Evolutionary conservation across 2,888 invertebrate species (phyloP).

Genomic region (Agelastica alni): DNA sequence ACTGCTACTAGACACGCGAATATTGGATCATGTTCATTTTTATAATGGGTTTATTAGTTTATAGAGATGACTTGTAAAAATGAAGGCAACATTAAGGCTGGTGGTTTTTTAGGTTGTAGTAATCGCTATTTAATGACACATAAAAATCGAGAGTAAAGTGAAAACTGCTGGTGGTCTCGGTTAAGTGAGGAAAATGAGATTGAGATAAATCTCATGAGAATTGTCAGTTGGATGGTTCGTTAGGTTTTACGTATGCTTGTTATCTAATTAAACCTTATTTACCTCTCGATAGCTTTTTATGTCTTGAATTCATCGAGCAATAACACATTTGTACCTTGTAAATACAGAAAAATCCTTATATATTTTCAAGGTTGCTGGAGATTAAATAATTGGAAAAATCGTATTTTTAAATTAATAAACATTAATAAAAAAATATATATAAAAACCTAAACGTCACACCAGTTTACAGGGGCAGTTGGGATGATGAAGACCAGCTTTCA

Average conservation of each 20-base stretch:
- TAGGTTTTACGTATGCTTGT: background rate
- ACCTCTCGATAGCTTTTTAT: too few relatives aligned
- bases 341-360: too few relatives aligned
- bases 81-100: constrained; percentile 11
- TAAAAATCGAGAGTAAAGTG: background rate
- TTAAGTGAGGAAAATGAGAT: constrained; percentile 1
- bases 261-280: background rate
- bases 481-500: too few relatives aligned
- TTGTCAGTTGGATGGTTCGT: background rate
- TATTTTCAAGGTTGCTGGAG: too few relatives aligned
- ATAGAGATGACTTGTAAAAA: constrained; percentile 24
- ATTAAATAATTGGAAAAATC: too few relatives aligned
- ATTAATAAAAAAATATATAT: too few relatives aligned
- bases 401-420: too few relatives aligned
- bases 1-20: constrained; percentile 34
- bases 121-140: constrained; percentile 2
- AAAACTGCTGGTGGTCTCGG: constrained; percentile 4
- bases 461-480: too few relatives aligned
- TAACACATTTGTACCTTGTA: too few relatives aligned
- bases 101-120: constrained; percentile 2
- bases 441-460: too few relatives aligned
- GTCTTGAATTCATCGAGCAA: too few relatives aligned
- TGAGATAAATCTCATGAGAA: background rate
- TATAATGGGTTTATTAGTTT: constrained; percentile 36
- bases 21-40: constrained; percentile 34